Base-by-base conservation (phyloP, 2,888 invertebrate genomes). In the Cephus spinipes region DNA sequence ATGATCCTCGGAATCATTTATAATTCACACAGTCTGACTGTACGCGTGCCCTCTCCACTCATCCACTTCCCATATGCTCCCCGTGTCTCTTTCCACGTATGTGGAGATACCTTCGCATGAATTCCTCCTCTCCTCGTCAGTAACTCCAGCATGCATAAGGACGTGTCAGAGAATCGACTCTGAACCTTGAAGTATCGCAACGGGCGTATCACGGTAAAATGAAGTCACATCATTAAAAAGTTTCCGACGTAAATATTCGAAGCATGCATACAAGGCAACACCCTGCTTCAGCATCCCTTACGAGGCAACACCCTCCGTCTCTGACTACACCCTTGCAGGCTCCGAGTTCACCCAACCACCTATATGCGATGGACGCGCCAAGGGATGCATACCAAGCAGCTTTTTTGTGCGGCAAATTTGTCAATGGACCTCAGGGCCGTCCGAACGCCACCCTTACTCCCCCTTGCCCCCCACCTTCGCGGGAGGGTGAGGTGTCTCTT, bases 301-400 rank as follows among this genome's bases (percentile, higher is more conserved):
- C 77, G 79, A 79, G 79, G 77, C 80, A 81, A 79, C 80, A 79
- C 78, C 76, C 78, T 76, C 77, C 75, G 68, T 78, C 77, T 30
- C 68, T 73, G 71, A 69, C 71, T 76, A 36, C 35, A 76, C 55
- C 55, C 55, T 55, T 23, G 78, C 81, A 80, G 77, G 69, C 76
- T 78, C 69, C 73, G 77, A 77, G 73, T 69, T 79, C 75, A 77
- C 68, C 55, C 31, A 32, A 34, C 73, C 77, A 75, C 77, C 77
- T 77, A 73, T 69, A 73, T 74, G 75, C 77, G 81, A 82, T 87
- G 85, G 85, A 83, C 81, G 82, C 80, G 80, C 69, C 85, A 79
- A 82, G 85, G 86, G 86, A 87, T 86, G 86, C 87, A 87, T 87
- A 85, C 81, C 86, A 87, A 87, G 81, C 81, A 85, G 83, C 77